phyloP scores from a whole-genome alignment of 1,140 invertebrate genomes.

The Drosophila orena region DNA sequence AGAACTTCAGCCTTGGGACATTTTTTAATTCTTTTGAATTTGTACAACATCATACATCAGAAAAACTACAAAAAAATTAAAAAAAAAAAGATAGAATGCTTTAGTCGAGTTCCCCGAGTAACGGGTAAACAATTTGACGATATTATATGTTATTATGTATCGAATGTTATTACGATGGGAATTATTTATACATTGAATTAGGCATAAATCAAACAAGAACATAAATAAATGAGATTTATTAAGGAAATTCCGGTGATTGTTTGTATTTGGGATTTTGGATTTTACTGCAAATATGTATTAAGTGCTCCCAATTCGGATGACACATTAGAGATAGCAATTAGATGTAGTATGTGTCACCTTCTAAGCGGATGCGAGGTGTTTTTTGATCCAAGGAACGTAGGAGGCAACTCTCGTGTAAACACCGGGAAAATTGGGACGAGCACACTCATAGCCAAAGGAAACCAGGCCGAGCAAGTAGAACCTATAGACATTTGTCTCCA shows the following conservation, averaged over 20 bases:
- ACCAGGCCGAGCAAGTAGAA: slow-evolving; percentile 88
- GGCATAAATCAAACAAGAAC: slow-evolving; percentile 18
- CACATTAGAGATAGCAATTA: slow-evolving; percentile 2
- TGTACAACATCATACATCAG: too few species aligned
- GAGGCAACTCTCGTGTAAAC: slow-evolving; percentile 88
- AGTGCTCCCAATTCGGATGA: slow-evolving; percentile 5
- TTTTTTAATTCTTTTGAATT: too few species aligned
- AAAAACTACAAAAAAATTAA: too few species aligned
- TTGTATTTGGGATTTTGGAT: slow-evolving; percentile 9
- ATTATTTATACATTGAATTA: too few species aligned
- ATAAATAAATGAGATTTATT: slow-evolving; percentile 43
- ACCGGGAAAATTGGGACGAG: slow-evolving; percentile 88
- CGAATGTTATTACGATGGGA: too few species aligned
- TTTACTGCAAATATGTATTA: not conserved
- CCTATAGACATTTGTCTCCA: slow-evolving; percentile 54
- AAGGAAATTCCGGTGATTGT: slow-evolving; percentile 23
- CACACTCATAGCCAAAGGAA: slow-evolving; percentile 90
- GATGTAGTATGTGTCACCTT: slow-evolving; percentile 8
- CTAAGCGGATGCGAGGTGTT: slow-evolving; percentile 31
- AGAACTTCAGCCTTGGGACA: too few species aligned
- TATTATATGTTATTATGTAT: too few species aligned
- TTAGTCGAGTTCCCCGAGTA: too few species aligned
- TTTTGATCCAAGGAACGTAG: slow-evolving; percentile 81
- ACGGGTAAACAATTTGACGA: too few species aligned
- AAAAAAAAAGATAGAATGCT: too few species aligned